A percentile compares a stretch with the other conserved stretches of the same genome.
phyloP scores from a whole-genome alignment of 2,797 vertebrate species.

The Lerista edwardsae region DNA sequence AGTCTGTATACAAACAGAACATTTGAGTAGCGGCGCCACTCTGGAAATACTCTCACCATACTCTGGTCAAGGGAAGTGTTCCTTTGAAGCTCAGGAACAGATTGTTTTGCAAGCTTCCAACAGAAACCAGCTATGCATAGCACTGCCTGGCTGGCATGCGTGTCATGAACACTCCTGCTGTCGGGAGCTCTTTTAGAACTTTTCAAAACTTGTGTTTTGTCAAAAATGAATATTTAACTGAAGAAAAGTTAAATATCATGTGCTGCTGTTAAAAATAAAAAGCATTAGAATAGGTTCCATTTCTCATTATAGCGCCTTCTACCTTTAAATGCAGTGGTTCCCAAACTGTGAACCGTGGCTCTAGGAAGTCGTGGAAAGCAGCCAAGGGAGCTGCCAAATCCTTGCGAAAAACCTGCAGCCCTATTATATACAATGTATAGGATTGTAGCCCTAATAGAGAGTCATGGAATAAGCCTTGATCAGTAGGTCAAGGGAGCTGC shows the following conservation, averaged over 20 bases:
- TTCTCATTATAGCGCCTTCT: not conserved
- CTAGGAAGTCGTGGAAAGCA: too few relatives aligned
- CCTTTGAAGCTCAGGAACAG: not conserved
- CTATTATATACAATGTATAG: too few relatives aligned
- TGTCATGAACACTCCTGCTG: not conserved
- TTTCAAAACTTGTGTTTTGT: not conserved
- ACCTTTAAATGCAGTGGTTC: not conserved
- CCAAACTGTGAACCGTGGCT: not conserved
- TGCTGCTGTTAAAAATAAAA: not conserved
- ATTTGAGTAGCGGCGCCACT: not conserved
- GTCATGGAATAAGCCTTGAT: too few relatives aligned
- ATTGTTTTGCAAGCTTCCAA: not conserved
- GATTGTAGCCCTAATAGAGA: too few relatives aligned
- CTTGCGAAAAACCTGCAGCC: too few relatives aligned
- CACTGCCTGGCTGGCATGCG: not conserved
- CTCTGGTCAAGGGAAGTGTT: not conserved
- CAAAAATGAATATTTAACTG: not conserved
- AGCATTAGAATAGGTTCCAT: not conserved
- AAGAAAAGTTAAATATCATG: not conserved
- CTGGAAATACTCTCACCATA: not conserved
- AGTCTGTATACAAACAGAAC: not conserved
- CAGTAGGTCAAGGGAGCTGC: too few relatives aligned
- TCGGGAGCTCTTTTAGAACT: not conserved
- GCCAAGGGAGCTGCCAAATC: too few relatives aligned
- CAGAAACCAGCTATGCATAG: not conserved